Evolutionary conservation across 2,888 invertebrate species (phyloP), one percentile per base, ranked within the genome.

Genomic region (Myopa tessellatipennis): DNA sequence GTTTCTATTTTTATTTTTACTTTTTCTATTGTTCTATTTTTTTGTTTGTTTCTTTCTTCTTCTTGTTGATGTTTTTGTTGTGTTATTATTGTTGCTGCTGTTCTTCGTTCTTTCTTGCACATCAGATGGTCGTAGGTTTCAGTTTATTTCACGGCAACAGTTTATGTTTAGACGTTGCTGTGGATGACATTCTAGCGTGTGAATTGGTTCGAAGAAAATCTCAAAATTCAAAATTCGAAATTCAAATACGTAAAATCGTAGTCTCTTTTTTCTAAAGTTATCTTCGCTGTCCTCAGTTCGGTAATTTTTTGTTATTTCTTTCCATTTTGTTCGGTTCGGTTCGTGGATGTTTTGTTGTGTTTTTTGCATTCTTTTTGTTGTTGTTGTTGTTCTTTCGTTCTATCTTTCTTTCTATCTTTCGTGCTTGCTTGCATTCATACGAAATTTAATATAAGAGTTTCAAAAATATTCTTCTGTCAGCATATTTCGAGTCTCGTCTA

Each of bases 91-190:
- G 74, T 63, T 71, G 58, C 50, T 68, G 36, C 50, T 78, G 69
- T 34, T 26, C 58, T 81, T 79, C 78, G 74, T 61, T 40, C 68
- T 68, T 77, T 75, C 40, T 55, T 52, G 67, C 36, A 65, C 74
- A 67, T 55, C 45, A 45, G 26, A 74, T 65, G 74, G 52, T 58
- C 70, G 50, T 16, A 74, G 50, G 69, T 69, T 73, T 77, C 36
- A 38, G 71, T 78, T 78, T 73, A 38, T 80, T 82, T 79, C 79
- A 81, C 80, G 81, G 81, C 83, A 82, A 81, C 81, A 83, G 81
- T 82, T 80, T 80, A 80, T 82, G 81, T 80, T 82, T 82, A 82
- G 80, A 81, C 78, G 79, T 79, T 79, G 79, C 74, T 67, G 67
- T 74, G 52, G 40, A 65, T 52, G 61, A 45, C 73, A 60, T 26